These are phyloP conservation scores for Coecobrya sp. DNA, from an alignment of 2,888 invertebrate species.

Conservation along the genomic window DNA sequence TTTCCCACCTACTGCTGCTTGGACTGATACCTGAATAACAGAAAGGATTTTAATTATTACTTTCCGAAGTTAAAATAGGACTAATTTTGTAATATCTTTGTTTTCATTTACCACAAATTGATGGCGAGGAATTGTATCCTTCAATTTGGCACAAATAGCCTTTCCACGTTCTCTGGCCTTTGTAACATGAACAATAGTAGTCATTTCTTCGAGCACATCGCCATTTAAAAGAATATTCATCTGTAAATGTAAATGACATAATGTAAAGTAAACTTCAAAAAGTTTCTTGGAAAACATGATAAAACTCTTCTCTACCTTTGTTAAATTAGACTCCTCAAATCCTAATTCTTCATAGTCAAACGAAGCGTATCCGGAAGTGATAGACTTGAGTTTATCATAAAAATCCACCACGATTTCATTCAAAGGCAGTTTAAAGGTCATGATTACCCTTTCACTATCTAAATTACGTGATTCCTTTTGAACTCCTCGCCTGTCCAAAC, in stretches of 20 bases:
- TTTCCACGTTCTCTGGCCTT: slow-evolving; percentile 91
- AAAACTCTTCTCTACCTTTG: slow-evolving; percentile 91
- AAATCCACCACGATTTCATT: slow-evolving; percentile 98
- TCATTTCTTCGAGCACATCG: slow-evolving; percentile 93
- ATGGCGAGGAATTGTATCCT: slow-evolving; percentile 96
- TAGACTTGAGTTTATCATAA: slow-evolving; percentile 95
- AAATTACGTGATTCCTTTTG: slow-evolving; percentile 92
- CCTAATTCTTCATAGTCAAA: slow-evolving; percentile 97
- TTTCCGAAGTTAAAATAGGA: neutral
- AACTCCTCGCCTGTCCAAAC: slow-evolving; percentile 92
- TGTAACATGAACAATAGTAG: slow-evolving; percentile 93
- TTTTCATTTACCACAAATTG: slow-evolving; percentile 90
- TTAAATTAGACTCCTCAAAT: slow-evolving; percentile 92
- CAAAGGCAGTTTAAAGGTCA: slow-evolving; percentile 95
- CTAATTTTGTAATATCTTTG: neutral
- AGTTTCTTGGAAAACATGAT: too few species aligned
- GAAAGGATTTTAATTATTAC: too few species aligned
- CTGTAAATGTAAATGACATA: slow-evolving; percentile 88
- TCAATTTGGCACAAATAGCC: slow-evolving; percentile 92
- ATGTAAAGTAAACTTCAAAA: neutral
- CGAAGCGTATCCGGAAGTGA: slow-evolving; percentile 98
- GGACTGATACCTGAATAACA: slow-evolving; percentile 94
- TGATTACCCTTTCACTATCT: slow-evolving; percentile 93
- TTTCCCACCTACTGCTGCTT: slow-evolving; percentile 94
- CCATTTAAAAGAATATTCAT: slow-evolving; percentile 94